phyloP scores from a whole-genome alignment of 2,888 invertebrate species.

The Lepidonotus clava region DNA sequence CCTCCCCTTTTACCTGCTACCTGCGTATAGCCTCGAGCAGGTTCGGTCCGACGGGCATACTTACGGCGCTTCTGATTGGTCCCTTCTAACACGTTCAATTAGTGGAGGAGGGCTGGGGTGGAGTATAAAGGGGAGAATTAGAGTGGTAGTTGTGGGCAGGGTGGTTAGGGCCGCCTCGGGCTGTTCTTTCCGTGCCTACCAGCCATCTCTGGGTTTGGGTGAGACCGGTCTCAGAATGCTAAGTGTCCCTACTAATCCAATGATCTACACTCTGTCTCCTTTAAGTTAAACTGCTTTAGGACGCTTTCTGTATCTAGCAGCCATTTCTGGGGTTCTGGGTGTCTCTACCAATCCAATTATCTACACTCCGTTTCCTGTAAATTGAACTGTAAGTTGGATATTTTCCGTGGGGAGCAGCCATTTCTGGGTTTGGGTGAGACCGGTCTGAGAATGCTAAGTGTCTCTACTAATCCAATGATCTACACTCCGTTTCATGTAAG shows the following conservation, averaged over 20 bases:
- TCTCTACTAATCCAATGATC: too few species aligned
- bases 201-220: neutral
- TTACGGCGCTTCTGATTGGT: neutral
- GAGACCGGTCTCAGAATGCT: too few species aligned
- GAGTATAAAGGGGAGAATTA: neutral
- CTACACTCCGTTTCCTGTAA: neutral
- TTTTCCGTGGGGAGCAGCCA: neutral
- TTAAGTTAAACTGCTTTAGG: too few species aligned
- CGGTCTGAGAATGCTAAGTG: too few species aligned
- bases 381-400: neutral
- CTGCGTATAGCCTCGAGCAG: conserved; percentile 1
- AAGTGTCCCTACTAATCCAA: too few species aligned
- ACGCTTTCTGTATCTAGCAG: neutral
- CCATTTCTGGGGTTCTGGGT: neutral
- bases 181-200: neutral
- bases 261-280: too few species aligned
- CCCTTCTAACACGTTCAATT: conserved; percentile 45
- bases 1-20: too few species aligned
- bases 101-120: neutral
- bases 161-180: too few species aligned
- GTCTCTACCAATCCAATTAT: too few species aligned
- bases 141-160: neutral
- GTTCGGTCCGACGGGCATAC: neutral
- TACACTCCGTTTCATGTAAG: too few species aligned
- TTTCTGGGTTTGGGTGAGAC: too few species aligned